Percentiles rank a stretch among this genome's conserved stretches.
Evolutionary conservation across 1,140 invertebrate genomes (phyloP).

Genomic region (Trichoplusia ni): DNA sequence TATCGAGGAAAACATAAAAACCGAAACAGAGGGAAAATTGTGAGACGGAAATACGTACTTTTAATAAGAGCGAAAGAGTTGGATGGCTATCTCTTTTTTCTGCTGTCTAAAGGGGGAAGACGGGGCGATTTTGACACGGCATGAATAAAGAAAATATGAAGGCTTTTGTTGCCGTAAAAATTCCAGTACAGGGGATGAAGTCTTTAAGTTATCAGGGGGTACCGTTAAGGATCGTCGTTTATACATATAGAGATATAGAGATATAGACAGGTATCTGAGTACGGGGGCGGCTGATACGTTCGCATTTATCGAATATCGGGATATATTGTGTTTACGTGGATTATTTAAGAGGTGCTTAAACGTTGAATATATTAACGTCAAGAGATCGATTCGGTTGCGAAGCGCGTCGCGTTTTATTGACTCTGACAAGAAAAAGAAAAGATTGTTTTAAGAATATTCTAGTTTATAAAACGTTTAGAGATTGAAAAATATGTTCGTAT

Average conservation of each 20-base stretch:
- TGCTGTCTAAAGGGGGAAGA: constrained; percentile 55
- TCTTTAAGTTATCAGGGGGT: constrained; percentile 79
- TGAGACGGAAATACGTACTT: constrained; percentile 54
- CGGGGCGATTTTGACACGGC: constrained; percentile 77
- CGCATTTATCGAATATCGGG: constrained; percentile 59
- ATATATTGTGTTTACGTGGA: constrained; percentile 59
- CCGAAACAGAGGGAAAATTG: constrained; percentile 64
- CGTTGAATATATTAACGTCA: constrained; percentile 72
- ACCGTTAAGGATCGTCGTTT: constrained; percentile 59
- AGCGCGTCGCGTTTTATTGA: constrained; percentile 53
- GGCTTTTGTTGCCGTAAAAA: constrained; percentile 80
- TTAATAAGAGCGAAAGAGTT: constrained; percentile 76
- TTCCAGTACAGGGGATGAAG: constrained; percentile 79
- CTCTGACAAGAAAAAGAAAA: constrained; percentile 33
- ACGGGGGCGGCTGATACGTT: constrained; percentile 45
- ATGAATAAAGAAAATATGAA: constrained; percentile 82
- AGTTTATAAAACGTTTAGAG: constrained; percentile 16
- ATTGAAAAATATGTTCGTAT: constrained; percentile 23
- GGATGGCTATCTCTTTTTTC: constrained; percentile 67
- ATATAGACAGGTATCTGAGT: constrained; percentile 48
- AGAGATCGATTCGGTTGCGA: constrained; percentile 44
- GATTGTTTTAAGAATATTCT: constrained; percentile 34
- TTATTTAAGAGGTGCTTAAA: constrained; percentile 61
- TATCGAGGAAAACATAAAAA: constrained; percentile 77
- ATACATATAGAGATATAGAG: constrained; percentile 37